phyloP scores from a whole-genome alignment of 2,797 vertebrate genomes.

The Pseudopleuronectes americanus region DNA sequence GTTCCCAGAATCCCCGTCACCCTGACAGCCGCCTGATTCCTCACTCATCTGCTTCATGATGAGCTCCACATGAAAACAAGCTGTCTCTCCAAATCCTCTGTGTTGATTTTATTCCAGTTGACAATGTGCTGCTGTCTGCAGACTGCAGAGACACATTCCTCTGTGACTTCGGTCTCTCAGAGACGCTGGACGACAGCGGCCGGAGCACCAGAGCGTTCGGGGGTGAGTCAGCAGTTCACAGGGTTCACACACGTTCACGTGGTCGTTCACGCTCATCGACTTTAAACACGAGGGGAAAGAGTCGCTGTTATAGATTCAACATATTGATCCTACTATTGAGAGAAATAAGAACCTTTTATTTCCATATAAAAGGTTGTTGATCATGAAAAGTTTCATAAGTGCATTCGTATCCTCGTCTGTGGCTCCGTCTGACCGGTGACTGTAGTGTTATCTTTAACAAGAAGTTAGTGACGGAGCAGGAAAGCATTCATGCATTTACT shows the following conservation, averaged over 20 bases:
- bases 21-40: constrained; percentile 41
- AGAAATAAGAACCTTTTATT: too few relatives aligned
- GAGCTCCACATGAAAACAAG: constrained; percentile 62
- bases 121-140: constrained; percentile 94
- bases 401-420: too few relatives aligned
- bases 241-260: background rate
- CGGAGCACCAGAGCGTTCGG: constrained; percentile 82
- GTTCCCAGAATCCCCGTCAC: constrained; percentile 3
- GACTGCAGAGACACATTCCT: constrained; percentile 90
- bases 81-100: constrained; percentile 49
- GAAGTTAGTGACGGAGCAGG: too few relatives aligned
- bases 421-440: too few relatives aligned
- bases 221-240: constrained; percentile 76
- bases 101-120: constrained; percentile 85
- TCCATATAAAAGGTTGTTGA: too few relatives aligned
- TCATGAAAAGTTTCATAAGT: too few relatives aligned
- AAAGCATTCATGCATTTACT: too few relatives aligned
- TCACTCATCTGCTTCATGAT: constrained; percentile 46
- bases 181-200: constrained; percentile 83
- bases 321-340: too few relatives aligned
- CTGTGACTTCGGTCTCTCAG: constrained; percentile 95
- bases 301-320: too few relatives aligned
- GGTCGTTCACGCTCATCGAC: too few relatives aligned
- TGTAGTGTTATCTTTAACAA: too few relatives aligned
- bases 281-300: too few relatives aligned